These are phyloP conservation scores for Brevimyrus niger DNA, from an alignment of 2,113 vertebrate genomes.

Conservation along the genomic window DNA sequence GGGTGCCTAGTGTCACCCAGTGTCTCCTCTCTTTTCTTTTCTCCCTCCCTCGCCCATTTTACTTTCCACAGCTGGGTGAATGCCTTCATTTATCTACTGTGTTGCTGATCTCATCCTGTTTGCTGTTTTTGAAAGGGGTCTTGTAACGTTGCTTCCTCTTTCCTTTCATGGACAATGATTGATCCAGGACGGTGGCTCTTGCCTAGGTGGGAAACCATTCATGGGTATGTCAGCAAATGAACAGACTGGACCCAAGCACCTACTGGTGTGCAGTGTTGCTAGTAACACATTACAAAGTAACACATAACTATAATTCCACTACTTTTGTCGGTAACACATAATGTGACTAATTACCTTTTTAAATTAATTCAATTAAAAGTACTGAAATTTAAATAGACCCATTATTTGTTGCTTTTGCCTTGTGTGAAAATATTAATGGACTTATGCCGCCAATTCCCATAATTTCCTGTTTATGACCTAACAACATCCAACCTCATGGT, in stretches of 20 bases:
- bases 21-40: neutral
- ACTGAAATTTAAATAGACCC: neutral
- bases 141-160: neutral
- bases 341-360: neutral
- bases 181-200: neutral
- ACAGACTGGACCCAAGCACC: neutral
- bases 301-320: neutral
- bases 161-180: neutral
- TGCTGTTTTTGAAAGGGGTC: conserved; percentile 43
- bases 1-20: neutral
- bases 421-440: neutral
- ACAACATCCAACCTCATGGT: neutral
- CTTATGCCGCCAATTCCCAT: neutral
- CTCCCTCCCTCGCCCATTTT: neutral
- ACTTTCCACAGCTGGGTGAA: conserved; percentile 42
- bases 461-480: neutral
- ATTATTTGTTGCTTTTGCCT: neutral
- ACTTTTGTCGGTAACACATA: neutral
- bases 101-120: conserved; percentile 54
- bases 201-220: neutral
- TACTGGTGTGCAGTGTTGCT: neutral
- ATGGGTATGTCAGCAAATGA: neutral
- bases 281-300: neutral
- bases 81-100: conserved; percentile 64
- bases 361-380: neutral